phyloP scores from a whole-genome alignment of 2,113 vertebrate genomes.

The Hippopotamus amphibius region DNA sequence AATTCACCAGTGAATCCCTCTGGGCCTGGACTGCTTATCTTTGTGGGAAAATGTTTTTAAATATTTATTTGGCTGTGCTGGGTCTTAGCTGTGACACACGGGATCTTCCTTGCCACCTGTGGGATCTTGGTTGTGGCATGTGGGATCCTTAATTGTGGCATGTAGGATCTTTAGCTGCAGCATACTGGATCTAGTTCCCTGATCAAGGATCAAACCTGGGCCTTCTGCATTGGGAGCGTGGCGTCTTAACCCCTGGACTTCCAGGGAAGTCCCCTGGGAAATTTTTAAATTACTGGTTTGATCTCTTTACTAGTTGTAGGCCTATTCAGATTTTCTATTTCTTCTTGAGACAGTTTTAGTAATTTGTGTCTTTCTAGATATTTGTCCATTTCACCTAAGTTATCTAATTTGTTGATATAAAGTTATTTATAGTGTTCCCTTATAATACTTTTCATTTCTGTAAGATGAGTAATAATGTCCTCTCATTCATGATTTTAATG shows the following conservation, averaged over 20 bases:
- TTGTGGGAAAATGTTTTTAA: not conserved
- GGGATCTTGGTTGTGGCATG: too few species aligned
- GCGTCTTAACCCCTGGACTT: too few species aligned
- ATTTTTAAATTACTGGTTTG: not conserved
- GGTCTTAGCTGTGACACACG: too few species aligned
- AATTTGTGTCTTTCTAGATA: not conserved
- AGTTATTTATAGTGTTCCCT: not conserved
- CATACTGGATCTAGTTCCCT: too few species aligned
- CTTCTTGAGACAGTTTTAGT: constrained; percentile 8
- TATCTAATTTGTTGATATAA: not conserved
- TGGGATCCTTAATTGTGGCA: too few species aligned
- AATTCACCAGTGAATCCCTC: not conserved
- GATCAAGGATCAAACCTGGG: too few species aligned
- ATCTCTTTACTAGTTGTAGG: not conserved
- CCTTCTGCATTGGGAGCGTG: too few species aligned
- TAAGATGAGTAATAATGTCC: not conserved
- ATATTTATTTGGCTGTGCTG: too few species aligned
- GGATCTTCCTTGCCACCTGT: too few species aligned
- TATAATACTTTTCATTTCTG: constrained; percentile 18
- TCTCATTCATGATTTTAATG: constrained; percentile 23
- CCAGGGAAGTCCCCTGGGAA: not conserved
- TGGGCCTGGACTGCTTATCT: not conserved
- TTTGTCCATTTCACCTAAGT: constrained; percentile 5
- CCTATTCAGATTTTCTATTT: constrained; percentile 9
- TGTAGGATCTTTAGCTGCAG: too few species aligned